Percentiles rank a stretch among this genome's conserved stretches.
Conservation (phyloP, 2,113 vertebrate species). For the Potamarius usumacintae region DNA sequence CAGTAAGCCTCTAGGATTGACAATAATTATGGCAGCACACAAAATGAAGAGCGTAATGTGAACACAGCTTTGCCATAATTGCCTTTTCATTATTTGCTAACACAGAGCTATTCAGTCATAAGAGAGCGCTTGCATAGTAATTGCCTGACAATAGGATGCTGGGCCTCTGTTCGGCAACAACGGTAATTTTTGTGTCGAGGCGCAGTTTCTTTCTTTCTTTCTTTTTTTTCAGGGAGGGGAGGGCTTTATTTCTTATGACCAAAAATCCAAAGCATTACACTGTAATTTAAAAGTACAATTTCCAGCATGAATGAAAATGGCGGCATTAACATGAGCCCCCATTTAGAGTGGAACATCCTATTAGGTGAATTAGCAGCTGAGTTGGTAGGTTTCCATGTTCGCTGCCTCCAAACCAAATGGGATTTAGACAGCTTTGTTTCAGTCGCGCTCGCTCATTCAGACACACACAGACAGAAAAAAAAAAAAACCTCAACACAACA, state of each 20-base stretch:
- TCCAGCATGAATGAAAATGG: constrained; percentile 83
- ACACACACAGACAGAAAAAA: constrained; percentile 11
- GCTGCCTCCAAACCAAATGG: constrained; percentile 77
- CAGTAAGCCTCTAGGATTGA: constrained; percentile 97
- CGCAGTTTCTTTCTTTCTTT: constrained; percentile 80
- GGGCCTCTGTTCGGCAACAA: constrained; percentile 87
- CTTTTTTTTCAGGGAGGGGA: constrained; percentile 66
- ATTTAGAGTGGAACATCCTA: constrained; percentile 86
- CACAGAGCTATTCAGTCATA: constrained; percentile 98
- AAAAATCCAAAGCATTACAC: constrained; percentile 98
- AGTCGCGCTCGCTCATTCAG: constrained; percentile 62
- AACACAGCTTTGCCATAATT: constrained; percentile 97
- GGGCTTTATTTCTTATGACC: constrained; percentile 86
- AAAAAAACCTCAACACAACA: constrained; percentile 11
- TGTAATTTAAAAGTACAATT: constrained; percentile 86
- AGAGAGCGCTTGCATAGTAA: constrained; percentile 98
- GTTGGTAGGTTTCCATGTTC: constrained; percentile 81
- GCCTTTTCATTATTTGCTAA: constrained; percentile 99
- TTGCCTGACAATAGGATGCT: constrained; percentile 97
- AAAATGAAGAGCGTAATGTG: constrained; percentile 97
- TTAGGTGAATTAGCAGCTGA: constrained; percentile 80
- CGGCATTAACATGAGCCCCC: constrained; percentile 81
- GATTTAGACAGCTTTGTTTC: constrained; percentile 85
- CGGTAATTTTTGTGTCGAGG: constrained; percentile 88
- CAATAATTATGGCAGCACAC: constrained; percentile 95